Conservation (phyloP, 2,113 vertebrate species). For the Pseudopipra pipra region DNA sequence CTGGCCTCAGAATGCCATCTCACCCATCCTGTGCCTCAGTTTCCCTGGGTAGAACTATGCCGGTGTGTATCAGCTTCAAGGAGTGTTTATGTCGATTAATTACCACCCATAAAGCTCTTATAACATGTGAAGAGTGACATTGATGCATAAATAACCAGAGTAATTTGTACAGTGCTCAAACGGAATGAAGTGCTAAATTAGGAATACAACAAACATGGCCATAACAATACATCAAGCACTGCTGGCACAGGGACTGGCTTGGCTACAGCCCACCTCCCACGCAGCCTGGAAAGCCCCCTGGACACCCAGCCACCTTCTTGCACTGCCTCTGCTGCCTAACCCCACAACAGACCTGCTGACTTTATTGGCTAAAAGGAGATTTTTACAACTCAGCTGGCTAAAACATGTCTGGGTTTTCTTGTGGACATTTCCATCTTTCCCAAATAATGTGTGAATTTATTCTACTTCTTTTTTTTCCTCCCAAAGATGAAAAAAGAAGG, state of each 20-base stretch:
- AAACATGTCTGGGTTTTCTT: neutral
- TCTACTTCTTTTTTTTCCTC: neutral
- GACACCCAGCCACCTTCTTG: neutral
- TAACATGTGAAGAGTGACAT: neutral
- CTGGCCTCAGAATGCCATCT: rapidly evolving
- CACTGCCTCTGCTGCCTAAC: neutral
- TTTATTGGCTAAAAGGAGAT: neutral
- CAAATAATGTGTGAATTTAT: neutral
- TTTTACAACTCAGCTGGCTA: neutral
- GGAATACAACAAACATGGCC: neutral
- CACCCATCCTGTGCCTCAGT: neutral
- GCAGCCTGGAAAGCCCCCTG: neutral
- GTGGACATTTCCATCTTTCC: neutral
- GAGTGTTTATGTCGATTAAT: neutral
- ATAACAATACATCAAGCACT: neutral
- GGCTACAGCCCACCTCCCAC: neutral
- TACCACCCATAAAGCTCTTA: neutral
- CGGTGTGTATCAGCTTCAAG: rapidly evolving
- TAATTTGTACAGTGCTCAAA: neutral
- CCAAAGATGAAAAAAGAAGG: neutral
- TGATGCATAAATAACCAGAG: neutral
- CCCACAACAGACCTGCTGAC: neutral
- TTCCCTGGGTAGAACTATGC: neutral
- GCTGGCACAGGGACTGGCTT: neutral
- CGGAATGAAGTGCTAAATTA: constrained; percentile 1